Percentiles rank a stretch among this genome's conserved stretches.
Conservation (phyloP, 2,797 vertebrate species). For the Peromyscus aztecus region DNA sequence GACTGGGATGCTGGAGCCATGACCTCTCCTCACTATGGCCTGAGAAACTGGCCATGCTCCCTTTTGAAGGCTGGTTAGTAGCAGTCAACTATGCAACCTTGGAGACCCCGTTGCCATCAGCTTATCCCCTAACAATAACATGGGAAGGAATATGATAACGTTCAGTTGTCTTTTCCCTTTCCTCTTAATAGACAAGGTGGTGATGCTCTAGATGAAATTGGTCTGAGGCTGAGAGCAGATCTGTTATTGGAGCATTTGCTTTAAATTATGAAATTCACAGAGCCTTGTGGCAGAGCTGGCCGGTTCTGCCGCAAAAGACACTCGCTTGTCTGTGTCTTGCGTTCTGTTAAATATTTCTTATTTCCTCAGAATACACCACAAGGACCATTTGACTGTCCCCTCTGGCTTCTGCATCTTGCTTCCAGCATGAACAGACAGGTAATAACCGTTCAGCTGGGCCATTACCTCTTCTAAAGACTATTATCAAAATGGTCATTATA, state of each 20-base stretch:
- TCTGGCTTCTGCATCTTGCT: slow-evolving; percentile 91
- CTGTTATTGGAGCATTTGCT: slow-evolving; percentile 84
- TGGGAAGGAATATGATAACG: slow-evolving; percentile 41
- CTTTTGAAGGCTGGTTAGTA: background rate
- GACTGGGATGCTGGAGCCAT: background rate
- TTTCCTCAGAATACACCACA: slow-evolving; percentile 88
- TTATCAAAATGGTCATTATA: slow-evolving; percentile 94
- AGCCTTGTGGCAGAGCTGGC: slow-evolving; percentile 75
- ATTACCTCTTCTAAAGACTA: slow-evolving; percentile 92
- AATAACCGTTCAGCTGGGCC: slow-evolving; percentile 91
- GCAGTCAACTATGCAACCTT: background rate
- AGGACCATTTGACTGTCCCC: slow-evolving; percentile 91
- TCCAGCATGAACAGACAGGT: slow-evolving; percentile 91
- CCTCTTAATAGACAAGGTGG: slow-evolving; percentile 78
- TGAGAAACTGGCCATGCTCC: background rate
- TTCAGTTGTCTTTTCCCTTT: slow-evolving; percentile 72
- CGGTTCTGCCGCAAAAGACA: slow-evolving; percentile 81
- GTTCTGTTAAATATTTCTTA: slow-evolving; percentile 91
- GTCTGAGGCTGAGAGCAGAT: slow-evolving; percentile 73
- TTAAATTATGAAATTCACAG: slow-evolving; percentile 85
- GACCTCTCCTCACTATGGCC: background rate
- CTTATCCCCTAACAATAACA: background rate
- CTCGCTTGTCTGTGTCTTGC: slow-evolving; percentile 87
- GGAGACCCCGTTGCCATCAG: background rate
- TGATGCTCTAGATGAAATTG: slow-evolving; percentile 82